Base-by-base conservation (phyloP, 2,113 vertebrate species). In the Puma concolor region DNA sequence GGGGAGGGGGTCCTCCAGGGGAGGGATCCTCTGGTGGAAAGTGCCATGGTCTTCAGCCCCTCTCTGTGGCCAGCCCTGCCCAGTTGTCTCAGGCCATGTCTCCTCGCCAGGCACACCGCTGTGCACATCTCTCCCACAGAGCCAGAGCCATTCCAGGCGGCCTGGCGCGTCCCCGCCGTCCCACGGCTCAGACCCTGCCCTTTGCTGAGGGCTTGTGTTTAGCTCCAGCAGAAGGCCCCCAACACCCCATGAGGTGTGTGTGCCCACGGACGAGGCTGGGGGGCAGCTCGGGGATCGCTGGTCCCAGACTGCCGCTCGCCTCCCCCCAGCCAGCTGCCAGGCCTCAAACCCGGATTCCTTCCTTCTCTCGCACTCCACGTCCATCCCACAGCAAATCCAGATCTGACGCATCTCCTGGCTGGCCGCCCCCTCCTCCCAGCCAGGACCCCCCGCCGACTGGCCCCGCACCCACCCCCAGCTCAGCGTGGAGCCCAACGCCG, bases 321-420 rank as follows among this genome's bases (percentile, higher is more conserved):
- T 6, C 21, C 38, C 4, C 36, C 1, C 16, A 12, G 15, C n/a
- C 52, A 4, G 19, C 54, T 25, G 52, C 71, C 38, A 19, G 86
- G 50, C 27, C 50, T 72, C 86, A 33, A 31, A 31, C 27, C 48
- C 2, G 11, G 33, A 21, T 7, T 54, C 52, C 33, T 25, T 36
- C 7, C 12, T 23, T 36, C 77, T 52, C 52, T 57, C 79, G 9
- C 79, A 36, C 14, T 57, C 33, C 33, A 27, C 7, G 14, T 36
- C 79, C 52, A 54, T 14, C 38, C 72, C 50, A 57, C 12, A 14
- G 31, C 9, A 12, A 44, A 25, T 23, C 54, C 38, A 14, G 38
- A 44, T 11, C 7, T 0, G 54, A 33, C 0, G 4, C 52, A 4
- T 38, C 54, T 41, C n/a, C 80, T 5, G 7, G 14, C n/a, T 1